phyloP scores from a whole-genome alignment of 2,888 invertebrate genomes.

The Lypha dubia region DNA sequence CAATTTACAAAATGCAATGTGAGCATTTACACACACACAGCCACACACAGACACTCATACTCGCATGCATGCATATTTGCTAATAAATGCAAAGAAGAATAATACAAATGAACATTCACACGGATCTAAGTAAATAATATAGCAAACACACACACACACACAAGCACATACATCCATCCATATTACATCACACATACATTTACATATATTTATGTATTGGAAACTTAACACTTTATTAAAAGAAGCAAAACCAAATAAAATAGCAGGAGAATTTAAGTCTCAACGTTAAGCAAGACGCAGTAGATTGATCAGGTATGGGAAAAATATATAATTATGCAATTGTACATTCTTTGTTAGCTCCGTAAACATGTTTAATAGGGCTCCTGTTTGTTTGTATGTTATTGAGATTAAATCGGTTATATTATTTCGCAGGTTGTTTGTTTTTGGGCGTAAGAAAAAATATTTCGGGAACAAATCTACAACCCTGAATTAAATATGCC shows the following conservation, averaged over 20 bases:
- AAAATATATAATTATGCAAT: too few species aligned
- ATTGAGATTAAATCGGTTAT: too few species aligned
- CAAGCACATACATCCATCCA: neutral
- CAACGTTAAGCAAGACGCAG: neutral
- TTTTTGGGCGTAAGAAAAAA: too few species aligned
- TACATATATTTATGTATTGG: constrained; percentile 3
- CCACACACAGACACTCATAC: neutral
- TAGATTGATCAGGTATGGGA: neutral
- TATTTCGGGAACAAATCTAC: too few species aligned
- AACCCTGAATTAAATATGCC: too few species aligned
- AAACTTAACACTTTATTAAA: constrained; percentile 69
- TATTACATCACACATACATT: neutral
- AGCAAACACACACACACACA: neutral
- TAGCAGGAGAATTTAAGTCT: neutral
- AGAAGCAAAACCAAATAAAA: constrained; percentile 9
- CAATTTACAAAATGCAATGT: constrained; percentile 59
- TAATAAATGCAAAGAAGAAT: constrained; percentile 20
- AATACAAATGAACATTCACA: neutral
- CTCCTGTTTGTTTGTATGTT: too few species aligned
- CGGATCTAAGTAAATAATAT: neutral
- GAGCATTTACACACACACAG: constrained; percentile 21
- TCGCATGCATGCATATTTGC: neutral
- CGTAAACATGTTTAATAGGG: too few species aligned
- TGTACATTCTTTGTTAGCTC: too few species aligned
- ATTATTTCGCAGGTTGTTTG: too few species aligned